Evolutionary conservation across 1,140 invertebrate species (phyloP), one percentile per base, ranked within the genome.

Genomic region (Aphaenogaster ashmeadi): DNA sequence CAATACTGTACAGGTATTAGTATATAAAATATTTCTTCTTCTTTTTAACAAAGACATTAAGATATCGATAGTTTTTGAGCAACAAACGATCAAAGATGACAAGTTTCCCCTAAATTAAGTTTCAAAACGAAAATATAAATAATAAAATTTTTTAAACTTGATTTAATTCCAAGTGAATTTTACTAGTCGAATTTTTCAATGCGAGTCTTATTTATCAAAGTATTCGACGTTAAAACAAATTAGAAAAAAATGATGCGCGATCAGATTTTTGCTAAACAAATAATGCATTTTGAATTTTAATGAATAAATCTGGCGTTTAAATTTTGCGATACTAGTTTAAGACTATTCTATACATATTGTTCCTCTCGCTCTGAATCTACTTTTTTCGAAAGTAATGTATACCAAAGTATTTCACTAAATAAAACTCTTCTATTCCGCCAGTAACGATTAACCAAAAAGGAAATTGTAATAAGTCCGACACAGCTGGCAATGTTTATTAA

Each of bases 1-100:
- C n/a, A 13, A 47, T 27, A 41, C 13, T 27, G 36, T 11, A n/a
- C 7, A 69, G 7, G 13, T 47, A 44, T 21, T 67, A 11, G 11
- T 38, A 21, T 38, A 21, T 5, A 27, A n/a, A 41, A 5, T 44
- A 69, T 44, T 69, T 7, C 27, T 27, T 27, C 27, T 27, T 27
- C 27, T 15, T 41, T n/a, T 50, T 47, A 27, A 69, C 41, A 71
- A 50, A 71, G 21, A 44, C 27, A 69, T 69, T n/a, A 41, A 69
- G 18, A 66, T 5, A 44, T 44, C 11, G 5, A 69, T 69, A 7
- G 6, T 21, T 66, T 66, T 38, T 15, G 1, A 36, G 8, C 18
- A 27, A 56, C 18, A 38, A 69, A 13, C 5, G 4, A 21, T 60
- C 5, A 11, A 60, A 36, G 5, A 33, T 7, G 11, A 13, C 21